Base-by-base conservation (phyloP, 2,888 invertebrate genomes). In the Mythimna loreyi region DNA sequence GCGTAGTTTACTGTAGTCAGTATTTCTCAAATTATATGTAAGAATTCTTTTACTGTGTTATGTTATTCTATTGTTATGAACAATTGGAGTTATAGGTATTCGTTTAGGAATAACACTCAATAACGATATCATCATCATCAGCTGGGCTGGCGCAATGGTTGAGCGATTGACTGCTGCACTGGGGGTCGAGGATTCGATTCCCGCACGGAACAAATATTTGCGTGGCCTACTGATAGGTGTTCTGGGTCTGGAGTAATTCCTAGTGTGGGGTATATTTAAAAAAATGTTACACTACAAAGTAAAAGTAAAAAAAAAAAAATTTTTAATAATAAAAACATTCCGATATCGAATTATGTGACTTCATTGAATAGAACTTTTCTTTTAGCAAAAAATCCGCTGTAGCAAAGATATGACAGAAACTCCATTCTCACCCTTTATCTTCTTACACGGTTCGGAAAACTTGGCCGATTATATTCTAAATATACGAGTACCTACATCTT, bases 391-490 rank as follows among this genome's bases (percentile, higher is more conserved):
- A 36, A 36, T 55, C 9, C 13, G 16, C 30, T 13, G 19, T 7
- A 11, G 2, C 43, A 23, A 50, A 33, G 1, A 45, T 30, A 13
- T 45, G 33, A 50, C 45, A 21, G 11, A 40, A 50, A 61, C 6
- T 40, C 28, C 11, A 53, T 36, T 45, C 25, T 25, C 19, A 61
- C 45, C 28, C 40, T 33, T 56, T 25, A 9, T 47, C 25, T 49
- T 50, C 9, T 49, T 59, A 28, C 16, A 25, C 4, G n/a, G 45
- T 40, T 13, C n/a, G 21, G n/a, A 16, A 33, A 59, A 78, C 58
- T 78, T 28, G 5, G 28, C 21, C 40, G 66, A 63, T 72, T 66
- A 52, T 47, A 56, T 45, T 40, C 30, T 13, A 55, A 65, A 78
- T 52, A 50, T 63, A 60, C 5, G 50, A 50, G 36, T 58, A 19